A percentile compares a stretch with the other conserved stretches of the same genome.
phyloP scores from a whole-genome alignment of 1,140 invertebrate species.

The Patella vulgata region DNA sequence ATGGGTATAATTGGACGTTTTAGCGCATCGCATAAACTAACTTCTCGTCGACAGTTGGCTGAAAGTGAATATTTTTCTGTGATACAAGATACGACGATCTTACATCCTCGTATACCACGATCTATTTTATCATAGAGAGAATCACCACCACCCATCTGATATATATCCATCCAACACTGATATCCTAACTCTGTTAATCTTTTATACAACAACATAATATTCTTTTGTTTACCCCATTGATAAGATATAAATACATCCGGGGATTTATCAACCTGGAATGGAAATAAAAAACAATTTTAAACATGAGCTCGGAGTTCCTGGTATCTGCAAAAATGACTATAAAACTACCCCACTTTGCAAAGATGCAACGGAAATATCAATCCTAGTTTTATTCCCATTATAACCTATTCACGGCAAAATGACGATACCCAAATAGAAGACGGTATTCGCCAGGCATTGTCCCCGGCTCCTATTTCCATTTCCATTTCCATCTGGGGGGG shows the following conservation, averaged over 20 bases:
- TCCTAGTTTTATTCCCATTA: no score
- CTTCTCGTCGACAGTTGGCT: slow-evolving; percentile 59
- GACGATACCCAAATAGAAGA: no score
- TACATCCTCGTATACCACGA: slow-evolving; percentile 52
- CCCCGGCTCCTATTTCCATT: no score
- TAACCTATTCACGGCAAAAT: no score
- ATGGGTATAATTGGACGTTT: slow-evolving; percentile 62
- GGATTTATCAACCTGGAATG: slow-evolving; percentile 11
- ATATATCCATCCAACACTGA: slow-evolving; percentile 62
- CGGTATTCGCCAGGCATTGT: no score
- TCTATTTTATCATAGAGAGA: slow-evolving; percentile 64
- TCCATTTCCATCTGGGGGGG: no score
- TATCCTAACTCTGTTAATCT: slow-evolving; percentile 48
- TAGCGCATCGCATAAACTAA: slow-evolving; percentile 56
- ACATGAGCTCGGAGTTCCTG: no score
- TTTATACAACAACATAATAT: slow-evolving; percentile 51
- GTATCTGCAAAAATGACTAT: no score
- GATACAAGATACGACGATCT: slow-evolving; percentile 54
- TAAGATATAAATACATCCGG: slow-evolving; percentile 61
- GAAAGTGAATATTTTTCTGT: slow-evolving; percentile 61
- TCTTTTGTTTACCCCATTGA: slow-evolving; percentile 62
- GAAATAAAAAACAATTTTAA: no score
- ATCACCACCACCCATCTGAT: no score
- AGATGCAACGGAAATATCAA: no score
- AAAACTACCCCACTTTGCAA: no score